A percentile compares a stretch with the other conserved stretches of the same genome.
Evolutionary conservation across 2,888 invertebrate genomes (phyloP).

Genomic region (Caprella mutica): DNA sequence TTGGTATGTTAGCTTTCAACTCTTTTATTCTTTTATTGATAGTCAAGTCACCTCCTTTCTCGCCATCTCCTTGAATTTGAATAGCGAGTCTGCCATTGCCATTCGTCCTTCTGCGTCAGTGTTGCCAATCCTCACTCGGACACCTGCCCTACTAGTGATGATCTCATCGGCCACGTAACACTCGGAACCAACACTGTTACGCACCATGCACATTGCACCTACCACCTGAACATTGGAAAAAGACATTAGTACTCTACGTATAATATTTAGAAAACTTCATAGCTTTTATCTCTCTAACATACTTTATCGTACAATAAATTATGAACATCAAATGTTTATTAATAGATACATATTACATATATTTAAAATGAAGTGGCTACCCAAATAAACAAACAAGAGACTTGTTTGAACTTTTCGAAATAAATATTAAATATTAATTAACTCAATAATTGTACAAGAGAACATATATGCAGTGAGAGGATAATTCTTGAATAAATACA

Average conservation of each 20-base stretch:
- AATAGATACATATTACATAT: not conserved
- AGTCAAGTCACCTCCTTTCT: constrained; percentile 47
- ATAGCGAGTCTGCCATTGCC: constrained; percentile 81
- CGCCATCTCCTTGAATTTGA: constrained; percentile 61
- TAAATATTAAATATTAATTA: too few relatives aligned
- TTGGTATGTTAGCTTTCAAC: too few relatives aligned
- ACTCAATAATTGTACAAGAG: too few relatives aligned
- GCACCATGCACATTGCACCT: constrained; percentile 69
- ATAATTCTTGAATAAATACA: too few relatives aligned
- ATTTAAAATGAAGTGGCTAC: too few relatives aligned
- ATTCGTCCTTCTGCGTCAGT: constrained; percentile 93
- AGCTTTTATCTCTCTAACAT: too few relatives aligned
- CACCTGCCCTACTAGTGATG: constrained; percentile 66
- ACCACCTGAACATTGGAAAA: constrained; percentile 52
- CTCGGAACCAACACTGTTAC: constrained; percentile 81
- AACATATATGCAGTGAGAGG: too few relatives aligned
- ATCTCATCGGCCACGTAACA: constrained; percentile 84
- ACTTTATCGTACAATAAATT: too few relatives aligned
- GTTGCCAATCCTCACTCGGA: constrained; percentile 75
- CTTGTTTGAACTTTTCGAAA: too few relatives aligned
- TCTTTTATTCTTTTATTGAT: too few relatives aligned
- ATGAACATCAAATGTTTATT: constrained; percentile 3
- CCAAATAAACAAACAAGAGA: too few relatives aligned
- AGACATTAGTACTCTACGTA: not conserved
- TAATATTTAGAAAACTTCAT: too few relatives aligned